phyloP scores from a whole-genome alignment of 2,113 vertebrate species.

The Cygnus buccinator region DNA sequence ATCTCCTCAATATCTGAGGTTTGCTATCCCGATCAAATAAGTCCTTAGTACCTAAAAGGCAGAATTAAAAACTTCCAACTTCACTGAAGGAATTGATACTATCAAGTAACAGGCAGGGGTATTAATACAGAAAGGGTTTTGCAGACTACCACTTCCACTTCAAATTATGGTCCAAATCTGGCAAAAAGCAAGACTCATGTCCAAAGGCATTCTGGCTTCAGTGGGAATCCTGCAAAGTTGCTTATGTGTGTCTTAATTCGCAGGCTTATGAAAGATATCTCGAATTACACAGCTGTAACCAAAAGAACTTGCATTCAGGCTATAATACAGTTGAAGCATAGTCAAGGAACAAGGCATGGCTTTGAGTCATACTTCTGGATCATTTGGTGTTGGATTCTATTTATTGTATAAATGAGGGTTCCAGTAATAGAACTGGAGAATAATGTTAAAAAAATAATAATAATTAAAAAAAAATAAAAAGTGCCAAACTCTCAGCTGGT shows the following conservation, averaged over 20 bases:
- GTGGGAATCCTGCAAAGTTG: neutral
- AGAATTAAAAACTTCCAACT: neutral
- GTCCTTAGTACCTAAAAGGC: neutral
- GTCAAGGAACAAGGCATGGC: neutral
- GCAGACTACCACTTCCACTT: neutral
- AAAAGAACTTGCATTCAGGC: neutral
- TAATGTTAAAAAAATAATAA: neutral
- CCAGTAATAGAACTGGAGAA: neutral
- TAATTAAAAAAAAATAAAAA: neutral
- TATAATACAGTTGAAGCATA: neutral
- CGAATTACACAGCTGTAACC: neutral
- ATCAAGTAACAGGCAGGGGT: neutral
- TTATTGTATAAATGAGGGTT: neutral
- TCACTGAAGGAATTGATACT: neutral
- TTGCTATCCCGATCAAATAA: neutral
- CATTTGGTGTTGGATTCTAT: neutral
- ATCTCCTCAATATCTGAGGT: neutral
- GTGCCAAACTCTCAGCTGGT: neutral
- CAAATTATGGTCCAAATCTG: neutral
- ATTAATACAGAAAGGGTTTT: neutral
- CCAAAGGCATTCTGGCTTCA: neutral
- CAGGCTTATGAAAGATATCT: neutral
- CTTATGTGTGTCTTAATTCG: neutral
- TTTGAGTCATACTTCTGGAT: neutral
- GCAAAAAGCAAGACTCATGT: neutral